Percentiles rank a stretch among this genome's conserved stretches.
phyloP scores from a whole-genome alignment of 2,888 invertebrate species.

The Microplitis deprimator region DNA sequence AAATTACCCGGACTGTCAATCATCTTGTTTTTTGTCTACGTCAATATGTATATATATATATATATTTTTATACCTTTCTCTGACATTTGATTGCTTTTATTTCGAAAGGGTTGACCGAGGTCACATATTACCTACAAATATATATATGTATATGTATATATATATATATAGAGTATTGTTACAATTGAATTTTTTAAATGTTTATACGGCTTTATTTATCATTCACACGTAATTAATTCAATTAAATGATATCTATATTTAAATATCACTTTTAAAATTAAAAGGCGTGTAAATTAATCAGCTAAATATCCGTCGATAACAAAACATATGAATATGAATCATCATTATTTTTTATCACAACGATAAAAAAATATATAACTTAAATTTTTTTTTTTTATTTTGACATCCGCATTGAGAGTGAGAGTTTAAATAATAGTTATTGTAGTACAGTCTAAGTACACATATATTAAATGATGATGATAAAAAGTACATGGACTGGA shows the following conservation, averaged over 20 bases:
- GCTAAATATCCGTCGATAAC: neutral
- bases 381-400: neutral
- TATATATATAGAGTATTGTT: constrained; percentile 5
- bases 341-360: neutral
- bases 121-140: constrained; percentile 45
- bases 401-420: neutral
- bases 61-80: neutral
- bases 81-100: constrained; percentile 19
- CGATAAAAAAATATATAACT: neutral
- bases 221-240: neutral
- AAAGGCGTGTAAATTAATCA: neutral
- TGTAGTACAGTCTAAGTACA: neutral
- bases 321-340: constrained; percentile 1
- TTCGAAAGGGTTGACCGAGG: constrained; percentile 54
- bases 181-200: neutral
- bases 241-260: neutral
- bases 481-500: too few species aligned
- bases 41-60: neutral
- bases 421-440: neutral
- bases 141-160: constrained; percentile 13
- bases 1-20: neutral
- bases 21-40: neutral
- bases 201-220: neutral
- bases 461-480: too few species aligned
- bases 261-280: neutral